These are phyloP conservation scores for Erynnis tages DNA, from an alignment of 2,888 invertebrate genomes.

Conservation along the genomic window DNA sequence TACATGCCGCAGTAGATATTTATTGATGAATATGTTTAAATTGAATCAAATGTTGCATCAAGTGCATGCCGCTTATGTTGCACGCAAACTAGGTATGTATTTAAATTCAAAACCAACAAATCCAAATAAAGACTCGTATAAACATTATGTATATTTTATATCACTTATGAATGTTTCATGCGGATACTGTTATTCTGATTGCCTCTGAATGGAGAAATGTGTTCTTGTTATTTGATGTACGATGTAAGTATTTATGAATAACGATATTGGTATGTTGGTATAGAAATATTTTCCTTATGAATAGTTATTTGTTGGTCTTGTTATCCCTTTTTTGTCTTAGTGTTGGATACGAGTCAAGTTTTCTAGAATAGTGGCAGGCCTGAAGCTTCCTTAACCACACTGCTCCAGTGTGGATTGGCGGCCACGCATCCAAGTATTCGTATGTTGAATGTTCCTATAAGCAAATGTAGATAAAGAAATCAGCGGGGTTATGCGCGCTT, in stretches of 20 bases:
- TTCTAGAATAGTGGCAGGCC: no score
- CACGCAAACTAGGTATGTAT: not conserved
- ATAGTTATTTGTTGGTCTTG: no score
- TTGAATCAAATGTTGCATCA: conserved; percentile 15
- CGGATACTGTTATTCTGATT: conserved; percentile 33
- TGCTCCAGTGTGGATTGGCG: no score
- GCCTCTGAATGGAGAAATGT: not conserved
- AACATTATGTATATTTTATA: conserved; percentile 18
- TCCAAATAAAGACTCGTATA: conserved; percentile 17
- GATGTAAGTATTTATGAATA: not conserved
- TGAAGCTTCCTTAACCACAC: no score
- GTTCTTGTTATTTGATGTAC: not conserved
- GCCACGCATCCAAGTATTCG: no score
- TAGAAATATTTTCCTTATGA: no score
- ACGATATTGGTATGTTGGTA: no score
- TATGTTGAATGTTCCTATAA: no score
- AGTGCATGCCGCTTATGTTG: not conserved
- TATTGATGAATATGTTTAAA: conserved; percentile 34
- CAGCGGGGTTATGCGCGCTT: no score
- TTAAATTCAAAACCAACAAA: conserved; percentile 14
- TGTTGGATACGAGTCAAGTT: no score
- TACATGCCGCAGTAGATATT: not conserved
- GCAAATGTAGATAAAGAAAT: no score
- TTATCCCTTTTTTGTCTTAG: no score
- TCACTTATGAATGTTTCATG: conserved; percentile 33